These are phyloP conservation scores for Thunnus albacares DNA, from an alignment of 2,797 vertebrate genomes.

Conservation along the genomic window DNA sequence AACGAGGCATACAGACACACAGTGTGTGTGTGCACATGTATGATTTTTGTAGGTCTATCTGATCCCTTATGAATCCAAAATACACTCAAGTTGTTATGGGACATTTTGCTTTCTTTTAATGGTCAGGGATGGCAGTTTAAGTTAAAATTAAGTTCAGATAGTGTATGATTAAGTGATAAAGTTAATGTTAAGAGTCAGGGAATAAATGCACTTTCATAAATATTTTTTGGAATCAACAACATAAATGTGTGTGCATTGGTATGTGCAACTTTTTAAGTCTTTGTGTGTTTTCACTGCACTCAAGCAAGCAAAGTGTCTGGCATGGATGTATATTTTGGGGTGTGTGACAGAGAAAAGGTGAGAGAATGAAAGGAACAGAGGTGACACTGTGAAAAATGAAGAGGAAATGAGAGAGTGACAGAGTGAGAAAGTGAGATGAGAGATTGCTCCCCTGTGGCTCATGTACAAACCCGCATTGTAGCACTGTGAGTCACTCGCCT, in stretches of 20 bases:
- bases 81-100: background rate
- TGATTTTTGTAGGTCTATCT: conserved; percentile 4
- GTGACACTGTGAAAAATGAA: conserved; percentile 51
- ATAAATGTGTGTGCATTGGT: background rate
- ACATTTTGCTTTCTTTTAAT: background rate
- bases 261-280: background rate
- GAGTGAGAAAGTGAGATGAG: conserved; percentile 45
- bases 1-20: conserved; percentile 34
- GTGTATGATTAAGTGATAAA: background rate
- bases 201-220: background rate
- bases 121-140: background rate
- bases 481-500: conserved; percentile 1
- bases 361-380: conserved; percentile 22
- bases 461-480: conserved; percentile 24
- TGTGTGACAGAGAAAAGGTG: background rate
- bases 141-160: background rate
- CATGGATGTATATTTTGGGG: background rate
- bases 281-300: background rate
- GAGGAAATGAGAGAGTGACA: conserved; percentile 28
- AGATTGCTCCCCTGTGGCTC: conserved; percentile 17
- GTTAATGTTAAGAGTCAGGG: background rate
- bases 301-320: background rate
- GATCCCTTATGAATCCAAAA: background rate
- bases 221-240: background rate
- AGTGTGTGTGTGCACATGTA: conserved; percentile 12